phyloP scores from a whole-genome alignment of 1,140 invertebrate genomes.

The Zaprionus africanus region DNA sequence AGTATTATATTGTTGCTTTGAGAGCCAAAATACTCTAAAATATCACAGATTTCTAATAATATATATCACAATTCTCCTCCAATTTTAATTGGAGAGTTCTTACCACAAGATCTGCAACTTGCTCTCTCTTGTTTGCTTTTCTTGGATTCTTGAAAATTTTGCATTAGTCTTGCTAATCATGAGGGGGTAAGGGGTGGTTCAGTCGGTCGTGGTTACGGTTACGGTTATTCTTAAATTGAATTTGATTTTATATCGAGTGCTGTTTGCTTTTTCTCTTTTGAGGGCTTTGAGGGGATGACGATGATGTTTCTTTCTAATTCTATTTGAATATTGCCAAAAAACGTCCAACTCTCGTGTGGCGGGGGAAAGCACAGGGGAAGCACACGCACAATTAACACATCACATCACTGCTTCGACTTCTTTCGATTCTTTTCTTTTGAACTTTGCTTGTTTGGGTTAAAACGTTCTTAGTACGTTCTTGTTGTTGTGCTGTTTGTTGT shows the following conservation, averaged over 20 bases:
- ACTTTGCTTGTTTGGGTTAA: slow-evolving; percentile 22
- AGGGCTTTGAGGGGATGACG: neutral
- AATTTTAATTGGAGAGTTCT: neutral
- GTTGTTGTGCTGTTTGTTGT: slow-evolving; percentile 54
- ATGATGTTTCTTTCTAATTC: neutral
- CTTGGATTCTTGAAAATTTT: neutral
- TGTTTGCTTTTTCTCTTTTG: slow-evolving; percentile 9
- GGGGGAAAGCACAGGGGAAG: slow-evolving; percentile 43
- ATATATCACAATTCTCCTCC: neutral
- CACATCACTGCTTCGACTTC: slow-evolving; percentile 60
- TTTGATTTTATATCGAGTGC: slow-evolving; percentile 22
- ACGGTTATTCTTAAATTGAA: neutral
- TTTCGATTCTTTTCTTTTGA: slow-evolving; percentile 15
- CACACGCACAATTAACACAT: slow-evolving; percentile 56
- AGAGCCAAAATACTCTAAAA: neutral
- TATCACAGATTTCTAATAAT: neutral
- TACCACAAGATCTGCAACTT: slow-evolving; percentile 7
- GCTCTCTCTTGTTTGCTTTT: neutral
- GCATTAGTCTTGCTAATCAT: slow-evolving; percentile 1
- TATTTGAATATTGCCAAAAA: slow-evolving; percentile 6
- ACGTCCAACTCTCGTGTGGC: slow-evolving; percentile 34
- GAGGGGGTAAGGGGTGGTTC: neutral
- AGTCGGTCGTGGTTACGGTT: neutral
- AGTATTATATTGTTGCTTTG: neutral
- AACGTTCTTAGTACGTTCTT: slow-evolving; percentile 53